A percentile compares a stretch with the other conserved stretches of the same genome.
These are phyloP conservation scores for Mesocricetus auratus DNA, from an alignment of 2,113 vertebrate genomes.

Conservation along the genomic window DNA sequence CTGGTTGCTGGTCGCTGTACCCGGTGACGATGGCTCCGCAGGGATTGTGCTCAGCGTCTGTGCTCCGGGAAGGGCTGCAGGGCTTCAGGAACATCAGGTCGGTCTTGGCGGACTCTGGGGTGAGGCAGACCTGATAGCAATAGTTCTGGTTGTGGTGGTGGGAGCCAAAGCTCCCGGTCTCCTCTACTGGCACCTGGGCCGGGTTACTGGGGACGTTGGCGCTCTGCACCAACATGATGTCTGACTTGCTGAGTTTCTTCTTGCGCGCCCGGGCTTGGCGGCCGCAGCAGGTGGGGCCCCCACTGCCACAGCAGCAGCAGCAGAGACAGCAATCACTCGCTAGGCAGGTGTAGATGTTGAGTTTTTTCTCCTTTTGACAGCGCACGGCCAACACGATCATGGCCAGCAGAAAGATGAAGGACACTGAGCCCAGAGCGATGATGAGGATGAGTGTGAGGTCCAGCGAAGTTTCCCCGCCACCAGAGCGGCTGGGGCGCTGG, in stretches of 20 bases:
- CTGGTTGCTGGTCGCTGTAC: conserved; percentile 97
- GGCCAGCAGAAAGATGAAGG: conserved; percentile 96
- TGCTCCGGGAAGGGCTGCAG: conserved; percentile 94
- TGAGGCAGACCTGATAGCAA: conserved; percentile 99
- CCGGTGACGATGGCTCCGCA: conserved; percentile 95
- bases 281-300: conserved; percentile 93
- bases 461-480: conserved; percentile 92
- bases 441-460: conserved; percentile 98
- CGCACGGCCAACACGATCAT: conserved; percentile 98
- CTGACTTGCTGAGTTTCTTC: conserved; percentile 98
- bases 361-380: conserved; percentile 98
- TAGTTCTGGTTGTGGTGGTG: conserved; percentile 98
- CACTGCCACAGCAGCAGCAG: conserved; percentile 91
- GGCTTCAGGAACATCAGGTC: conserved; percentile 99
- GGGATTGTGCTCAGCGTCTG: conserved; percentile 95
- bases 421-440: conserved; percentile 96
- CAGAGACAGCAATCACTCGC: conserved; percentile 94
- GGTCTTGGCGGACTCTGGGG: conserved; percentile 98
- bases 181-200: conserved; percentile 85
- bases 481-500: conserved; percentile 87
- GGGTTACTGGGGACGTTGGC: conserved; percentile 90
- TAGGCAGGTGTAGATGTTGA: conserved; percentile 95
- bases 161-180: conserved; percentile 93
- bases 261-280: conserved; percentile 94
- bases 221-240: conserved; percentile 99